phyloP scores from a whole-genome alignment of 2,888 invertebrate species.

The Nasonovia ribisnigri region DNA sequence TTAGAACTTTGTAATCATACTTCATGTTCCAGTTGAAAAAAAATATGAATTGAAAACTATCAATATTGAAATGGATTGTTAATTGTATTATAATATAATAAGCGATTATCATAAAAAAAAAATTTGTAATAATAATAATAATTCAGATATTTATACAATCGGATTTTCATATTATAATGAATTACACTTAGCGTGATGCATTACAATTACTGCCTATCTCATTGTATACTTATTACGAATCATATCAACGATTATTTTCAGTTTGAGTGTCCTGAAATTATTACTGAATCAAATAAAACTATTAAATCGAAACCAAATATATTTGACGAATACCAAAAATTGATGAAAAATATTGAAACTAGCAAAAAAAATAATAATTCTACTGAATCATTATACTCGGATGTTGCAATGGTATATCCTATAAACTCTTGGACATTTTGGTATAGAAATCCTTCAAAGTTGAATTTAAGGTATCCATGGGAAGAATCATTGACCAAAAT shows the following conservation, averaged over 20 bases:
- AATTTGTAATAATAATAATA: not conserved
- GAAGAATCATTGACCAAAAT: constrained; percentile 48
- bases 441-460: constrained; percentile 30
- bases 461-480: not conserved
- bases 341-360: not conserved
- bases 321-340: not conserved
- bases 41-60: not conserved
- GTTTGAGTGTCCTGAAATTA: not conserved
- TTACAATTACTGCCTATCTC: not conserved
- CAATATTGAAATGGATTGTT: not conserved
- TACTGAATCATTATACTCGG: not conserved
- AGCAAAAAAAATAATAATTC: not conserved
- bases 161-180: not conserved
- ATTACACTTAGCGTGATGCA: not conserved
- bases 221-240: not conserved
- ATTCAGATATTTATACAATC: not conserved
- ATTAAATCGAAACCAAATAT: not conserved
- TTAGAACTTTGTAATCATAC: not conserved
- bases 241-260: not conserved
- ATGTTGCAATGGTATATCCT: constrained; percentile 28
- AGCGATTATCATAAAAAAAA: not conserved
- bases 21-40: not conserved
- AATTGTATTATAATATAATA: not conserved
- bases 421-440: constrained; percentile 53
- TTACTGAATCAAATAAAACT: not conserved